phyloP scores from a whole-genome alignment of 1,140 invertebrate genomes.

The Neelides sp. region DNA sequence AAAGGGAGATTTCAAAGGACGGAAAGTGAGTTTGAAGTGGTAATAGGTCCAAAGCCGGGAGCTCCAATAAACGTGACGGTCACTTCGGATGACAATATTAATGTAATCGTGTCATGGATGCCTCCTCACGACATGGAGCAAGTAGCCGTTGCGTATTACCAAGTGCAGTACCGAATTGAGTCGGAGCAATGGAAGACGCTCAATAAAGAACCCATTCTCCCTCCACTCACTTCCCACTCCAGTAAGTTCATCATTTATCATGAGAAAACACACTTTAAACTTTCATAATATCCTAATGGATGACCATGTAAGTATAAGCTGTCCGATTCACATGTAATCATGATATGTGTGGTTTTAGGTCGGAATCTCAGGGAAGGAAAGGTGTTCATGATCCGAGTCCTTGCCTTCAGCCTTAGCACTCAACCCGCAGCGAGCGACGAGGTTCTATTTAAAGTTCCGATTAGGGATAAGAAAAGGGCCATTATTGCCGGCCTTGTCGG shows the following conservation, averaged over 20 bases:
- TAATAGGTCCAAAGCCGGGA: conserved; percentile 70
- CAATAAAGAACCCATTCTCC: conserved; percentile 71
- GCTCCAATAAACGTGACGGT: conserved; percentile 67
- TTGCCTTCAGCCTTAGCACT: conserved; percentile 56
- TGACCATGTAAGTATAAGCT: no score
- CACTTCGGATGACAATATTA: conserved; percentile 11
- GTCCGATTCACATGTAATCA: background rate
- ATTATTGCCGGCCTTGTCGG: conserved; percentile 86
- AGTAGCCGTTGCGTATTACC: conserved; percentile 68
- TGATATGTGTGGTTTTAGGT: conserved; percentile 42
- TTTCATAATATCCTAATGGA: background rate
- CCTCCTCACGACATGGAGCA: conserved; percentile 26
- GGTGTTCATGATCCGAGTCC: conserved; percentile 73
- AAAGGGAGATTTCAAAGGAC: no score
- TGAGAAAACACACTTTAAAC: background rate
- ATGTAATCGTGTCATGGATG: conserved; percentile 44
- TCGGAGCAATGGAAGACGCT: conserved; percentile 59
- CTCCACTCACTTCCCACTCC: conserved; percentile 74
- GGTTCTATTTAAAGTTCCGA: conserved; percentile 72
- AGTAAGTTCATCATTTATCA: conserved; percentile 41
- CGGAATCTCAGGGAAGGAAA: conserved; percentile 79
- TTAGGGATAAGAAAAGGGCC: conserved; percentile 77
- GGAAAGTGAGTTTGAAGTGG: conserved; percentile 16
- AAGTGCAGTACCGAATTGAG: conserved; percentile 64
- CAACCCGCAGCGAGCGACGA: conserved; percentile 42